These are phyloP conservation scores for Eledone cirrhosa DNA, from an alignment of 2,888 invertebrate species.

Conservation along the genomic window DNA sequence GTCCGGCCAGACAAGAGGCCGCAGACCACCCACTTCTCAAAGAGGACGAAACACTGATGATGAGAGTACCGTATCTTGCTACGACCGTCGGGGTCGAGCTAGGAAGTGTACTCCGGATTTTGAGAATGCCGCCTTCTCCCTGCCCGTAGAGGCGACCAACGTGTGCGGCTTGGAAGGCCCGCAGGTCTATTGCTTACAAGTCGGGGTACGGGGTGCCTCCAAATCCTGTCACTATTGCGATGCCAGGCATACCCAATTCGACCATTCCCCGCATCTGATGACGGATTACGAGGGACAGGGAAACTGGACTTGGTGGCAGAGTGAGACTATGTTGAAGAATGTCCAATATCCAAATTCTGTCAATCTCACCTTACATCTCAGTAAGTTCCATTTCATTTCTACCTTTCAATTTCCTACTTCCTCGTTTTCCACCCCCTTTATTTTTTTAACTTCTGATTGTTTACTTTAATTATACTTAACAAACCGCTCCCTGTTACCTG, in stretches of 20 bases:
- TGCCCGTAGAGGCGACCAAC: conserved; percentile 90
- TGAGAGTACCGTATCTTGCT: conserved; percentile 51
- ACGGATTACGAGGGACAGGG: conserved; percentile 89
- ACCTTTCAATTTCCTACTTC: too few relatives aligned
- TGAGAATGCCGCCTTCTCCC: conserved; percentile 92
- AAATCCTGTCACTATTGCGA: conserved; percentile 78
- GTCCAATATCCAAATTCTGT: conserved; percentile 91
- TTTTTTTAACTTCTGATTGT: too few relatives aligned
- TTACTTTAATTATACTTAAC: too few relatives aligned
- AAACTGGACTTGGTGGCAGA: conserved; percentile 67
- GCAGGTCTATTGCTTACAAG: conserved; percentile 86
- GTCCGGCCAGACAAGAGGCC: not conserved
- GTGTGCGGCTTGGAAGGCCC: conserved; percentile 84
- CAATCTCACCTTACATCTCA: conserved; percentile 87
- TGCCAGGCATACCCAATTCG: conserved; percentile 69
- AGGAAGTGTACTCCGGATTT: conserved; percentile 96
- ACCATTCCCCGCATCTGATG: conserved; percentile 79
- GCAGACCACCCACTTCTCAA: not conserved
- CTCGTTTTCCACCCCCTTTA: too few relatives aligned
- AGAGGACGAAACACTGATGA: not conserved
- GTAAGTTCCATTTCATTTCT: conserved; percentile 68
- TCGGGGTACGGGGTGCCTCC: conserved; percentile 73
- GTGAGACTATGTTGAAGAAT: conserved; percentile 92
- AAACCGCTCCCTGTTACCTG: too few relatives aligned
- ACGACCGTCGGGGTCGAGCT: conserved; percentile 61